Conservation (phyloP, 2,113 vertebrate genomes). For the Stercorarius parasiticus region DNA sequence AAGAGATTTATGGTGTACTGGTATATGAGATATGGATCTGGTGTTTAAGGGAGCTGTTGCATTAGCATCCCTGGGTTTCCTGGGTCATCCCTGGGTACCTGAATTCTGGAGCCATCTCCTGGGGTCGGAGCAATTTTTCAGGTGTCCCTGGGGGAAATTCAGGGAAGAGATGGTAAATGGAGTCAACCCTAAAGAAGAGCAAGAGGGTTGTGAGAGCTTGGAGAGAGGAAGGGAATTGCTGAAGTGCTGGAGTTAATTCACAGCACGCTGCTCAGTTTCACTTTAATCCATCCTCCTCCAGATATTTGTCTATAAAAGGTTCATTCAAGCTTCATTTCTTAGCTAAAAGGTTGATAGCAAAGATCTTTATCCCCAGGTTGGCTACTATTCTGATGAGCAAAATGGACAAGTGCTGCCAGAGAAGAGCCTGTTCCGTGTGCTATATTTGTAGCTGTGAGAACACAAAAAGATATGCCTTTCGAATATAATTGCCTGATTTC, state of each 20-base stretch:
- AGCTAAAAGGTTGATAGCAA: conserved; percentile 32
- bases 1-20: not conserved
- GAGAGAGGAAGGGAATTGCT: not conserved
- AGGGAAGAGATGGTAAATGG: not conserved
- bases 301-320: conserved; percentile 46
- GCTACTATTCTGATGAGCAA: conserved; percentile 22
- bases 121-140: not conserved
- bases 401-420: conserved; percentile 10
- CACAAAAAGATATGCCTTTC: conserved; percentile 52
- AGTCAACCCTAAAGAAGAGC: not conserved
- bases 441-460: conserved; percentile 62
- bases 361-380: conserved; percentile 27
- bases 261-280: not conserved
- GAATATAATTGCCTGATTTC: conserved; percentile 50
- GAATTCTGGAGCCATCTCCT: not conserved
- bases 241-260: not conserved
- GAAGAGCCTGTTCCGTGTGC: conserved; percentile 46
- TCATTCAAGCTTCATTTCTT: conserved; percentile 32
- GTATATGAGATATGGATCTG: not conserved
- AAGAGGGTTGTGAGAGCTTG: not conserved
- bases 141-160: not conserved
- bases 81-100: not conserved
- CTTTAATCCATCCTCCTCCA: not conserved
- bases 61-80: not conserved
- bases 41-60: not conserved